phyloP scores from a whole-genome alignment of 2,888 invertebrate genomes.

The Criorhina ranunculi region DNA sequence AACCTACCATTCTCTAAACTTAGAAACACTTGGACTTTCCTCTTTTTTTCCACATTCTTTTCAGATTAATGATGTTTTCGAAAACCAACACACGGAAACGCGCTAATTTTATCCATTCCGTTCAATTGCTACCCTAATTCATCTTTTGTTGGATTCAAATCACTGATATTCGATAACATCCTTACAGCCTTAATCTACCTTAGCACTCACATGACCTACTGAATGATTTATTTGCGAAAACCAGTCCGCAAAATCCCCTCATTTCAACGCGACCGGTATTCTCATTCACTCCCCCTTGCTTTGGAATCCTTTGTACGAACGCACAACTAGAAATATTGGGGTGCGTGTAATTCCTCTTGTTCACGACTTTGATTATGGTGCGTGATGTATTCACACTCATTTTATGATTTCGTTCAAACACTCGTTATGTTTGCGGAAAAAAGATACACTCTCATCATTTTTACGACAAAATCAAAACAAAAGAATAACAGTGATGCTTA shows the following conservation, averaged over 20 bases:
- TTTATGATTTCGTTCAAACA: conserved; percentile 64
- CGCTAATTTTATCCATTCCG: conserved; percentile 20
- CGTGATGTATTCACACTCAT: conserved; percentile 62
- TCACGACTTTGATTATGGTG: conserved; percentile 65
- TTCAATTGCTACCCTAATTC: conserved; percentile 52
- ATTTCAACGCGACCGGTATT: neutral
- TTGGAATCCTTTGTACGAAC: conserved; percentile 18
- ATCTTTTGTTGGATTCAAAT: conserved; percentile 45
- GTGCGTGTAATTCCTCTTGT: conserved; percentile 66
- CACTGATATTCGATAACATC: conserved; percentile 40
- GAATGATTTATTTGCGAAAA: conserved; percentile 58
- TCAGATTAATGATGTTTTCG: neutral
- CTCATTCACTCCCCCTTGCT: neutral
- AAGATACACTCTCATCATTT: conserved; percentile 45
- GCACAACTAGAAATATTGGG: conserved; percentile 22
- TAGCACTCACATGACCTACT: conserved; percentile 36
- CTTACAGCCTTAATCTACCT: conserved; percentile 30
- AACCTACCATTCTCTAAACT: too few species aligned
- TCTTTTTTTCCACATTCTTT: neutral
- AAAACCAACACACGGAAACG: conserved; percentile 24
- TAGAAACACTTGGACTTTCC: too few species aligned
- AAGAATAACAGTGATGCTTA: neutral
- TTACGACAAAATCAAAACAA: conserved; percentile 20
- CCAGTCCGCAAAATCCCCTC: conserved; percentile 15
- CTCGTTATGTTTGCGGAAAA: conserved; percentile 5